These are phyloP conservation scores for Albula goreensis DNA, from an alignment of 2,113 vertebrate species.

Conservation along the genomic window DNA sequence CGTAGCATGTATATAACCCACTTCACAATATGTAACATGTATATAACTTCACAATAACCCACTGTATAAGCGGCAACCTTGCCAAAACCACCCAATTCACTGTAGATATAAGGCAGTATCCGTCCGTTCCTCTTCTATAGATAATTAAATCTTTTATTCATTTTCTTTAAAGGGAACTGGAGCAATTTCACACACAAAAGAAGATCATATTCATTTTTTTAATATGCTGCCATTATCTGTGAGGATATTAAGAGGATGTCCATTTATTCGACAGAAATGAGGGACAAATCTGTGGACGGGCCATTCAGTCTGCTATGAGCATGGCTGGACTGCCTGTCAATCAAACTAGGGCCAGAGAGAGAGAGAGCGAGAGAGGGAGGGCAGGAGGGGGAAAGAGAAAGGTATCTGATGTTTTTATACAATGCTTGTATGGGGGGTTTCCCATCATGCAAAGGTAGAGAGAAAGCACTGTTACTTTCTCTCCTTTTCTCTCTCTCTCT, in stretches of 20 bases:
- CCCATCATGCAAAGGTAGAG: no score
- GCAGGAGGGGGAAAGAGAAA: neutral
- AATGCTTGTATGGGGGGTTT: no score
- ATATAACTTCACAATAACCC: no score
- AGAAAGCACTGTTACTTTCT: no score
- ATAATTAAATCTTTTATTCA: slow-evolving; percentile 12
- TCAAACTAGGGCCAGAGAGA: neutral
- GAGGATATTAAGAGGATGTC: neutral
- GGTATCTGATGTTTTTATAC: neutral
- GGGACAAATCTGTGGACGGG: neutral
- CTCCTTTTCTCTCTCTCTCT: no score
- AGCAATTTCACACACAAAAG: neutral
- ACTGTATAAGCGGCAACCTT: neutral
- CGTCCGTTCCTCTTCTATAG: neutral
- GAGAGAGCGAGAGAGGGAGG: neutral
- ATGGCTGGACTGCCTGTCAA: neutral
- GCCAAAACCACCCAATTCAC: neutral
- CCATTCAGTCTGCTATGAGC: neutral
- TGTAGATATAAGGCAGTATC: neutral
- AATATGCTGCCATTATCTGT: neutral
- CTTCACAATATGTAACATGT: no score
- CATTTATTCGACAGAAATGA: neutral
- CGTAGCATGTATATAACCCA: no score
- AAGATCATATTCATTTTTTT: neutral
- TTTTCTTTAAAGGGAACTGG: neutral